Evolutionary conservation across 1,140 invertebrate genomes (phyloP).

Genomic region (Asobara japonica): DNA sequence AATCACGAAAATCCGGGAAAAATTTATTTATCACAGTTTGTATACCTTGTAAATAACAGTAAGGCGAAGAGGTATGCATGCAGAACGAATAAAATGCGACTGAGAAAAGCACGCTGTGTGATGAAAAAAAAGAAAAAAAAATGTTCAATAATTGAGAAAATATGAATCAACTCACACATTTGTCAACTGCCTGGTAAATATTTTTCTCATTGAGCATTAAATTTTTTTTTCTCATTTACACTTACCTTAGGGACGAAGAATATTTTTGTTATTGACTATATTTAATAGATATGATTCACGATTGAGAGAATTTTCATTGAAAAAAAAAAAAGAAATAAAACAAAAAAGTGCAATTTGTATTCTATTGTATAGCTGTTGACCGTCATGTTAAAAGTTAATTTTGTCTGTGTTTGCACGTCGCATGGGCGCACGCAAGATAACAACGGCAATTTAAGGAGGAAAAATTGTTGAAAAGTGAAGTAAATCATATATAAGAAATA

Average conservation of each 20-base stretch:
- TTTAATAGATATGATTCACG: conserved; percentile 2
- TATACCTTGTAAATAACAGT: conserved; percentile 39
- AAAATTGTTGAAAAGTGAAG: too few relatives aligned
- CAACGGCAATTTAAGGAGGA: not conserved
- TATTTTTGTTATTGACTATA: not conserved
- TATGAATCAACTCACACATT: not conserved
- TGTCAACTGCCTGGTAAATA: not conserved
- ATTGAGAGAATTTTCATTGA: not conserved
- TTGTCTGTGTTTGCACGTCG: conserved; percentile 26
- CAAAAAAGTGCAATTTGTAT: conserved; percentile 20
- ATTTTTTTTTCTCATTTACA: not conserved
- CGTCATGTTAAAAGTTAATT: conserved; percentile 27
- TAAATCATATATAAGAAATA: not conserved
- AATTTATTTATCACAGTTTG: conserved; percentile 30
- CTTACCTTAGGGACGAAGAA: not conserved
- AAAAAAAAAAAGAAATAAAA: not conserved
- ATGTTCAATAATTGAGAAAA: not conserved
- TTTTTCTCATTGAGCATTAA: conserved; percentile 1
- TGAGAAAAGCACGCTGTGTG: conserved; percentile 16
- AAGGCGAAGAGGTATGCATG: conserved; percentile 26
- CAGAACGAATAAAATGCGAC: conserved; percentile 23
- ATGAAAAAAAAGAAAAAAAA: not conserved
- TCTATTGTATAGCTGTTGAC: conserved; percentile 33
- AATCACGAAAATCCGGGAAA: conserved; percentile 9
- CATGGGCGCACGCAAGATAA: conserved; percentile 19